These are phyloP conservation scores for Motacilla alba DNA, from an alignment of 2,113 vertebrate genomes.

Conservation along the genomic window DNA sequence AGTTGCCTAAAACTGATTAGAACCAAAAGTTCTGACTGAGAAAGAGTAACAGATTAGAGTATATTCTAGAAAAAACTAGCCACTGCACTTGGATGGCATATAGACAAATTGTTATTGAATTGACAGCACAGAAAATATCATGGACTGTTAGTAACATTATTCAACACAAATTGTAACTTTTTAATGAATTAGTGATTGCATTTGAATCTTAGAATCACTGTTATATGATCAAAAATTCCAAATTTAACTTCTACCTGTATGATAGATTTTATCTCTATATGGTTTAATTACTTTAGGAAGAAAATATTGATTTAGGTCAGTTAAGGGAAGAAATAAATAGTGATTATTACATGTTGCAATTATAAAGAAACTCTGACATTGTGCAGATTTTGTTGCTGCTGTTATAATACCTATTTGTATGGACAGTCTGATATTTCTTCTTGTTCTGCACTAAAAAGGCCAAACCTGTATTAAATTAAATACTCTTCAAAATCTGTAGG, in stretches of 20 bases:
- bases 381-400: neutral
- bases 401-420: neutral
- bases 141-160: neutral
- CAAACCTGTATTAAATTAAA: neutral
- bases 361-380: neutral
- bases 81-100: neutral
- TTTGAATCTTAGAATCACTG: neutral
- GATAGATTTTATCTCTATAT: neutral
- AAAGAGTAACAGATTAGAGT: neutral
- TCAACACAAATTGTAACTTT: neutral
- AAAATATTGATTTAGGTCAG: neutral
- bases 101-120: neutral
- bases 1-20: neutral
- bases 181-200: neutral
- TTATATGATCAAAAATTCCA: neutral
- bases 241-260: neutral
- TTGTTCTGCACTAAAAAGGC: neutral
- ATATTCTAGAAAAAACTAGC: neutral
- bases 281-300: neutral
- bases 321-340: neutral
- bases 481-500: neutral
- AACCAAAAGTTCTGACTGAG: neutral
- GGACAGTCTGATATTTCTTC: neutral
- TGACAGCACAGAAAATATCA: neutral
- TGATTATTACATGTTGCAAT: neutral